Evolutionary conservation across 2,113 vertebrate genomes (phyloP).

Genomic region (Cygnus buccinator): DNA sequence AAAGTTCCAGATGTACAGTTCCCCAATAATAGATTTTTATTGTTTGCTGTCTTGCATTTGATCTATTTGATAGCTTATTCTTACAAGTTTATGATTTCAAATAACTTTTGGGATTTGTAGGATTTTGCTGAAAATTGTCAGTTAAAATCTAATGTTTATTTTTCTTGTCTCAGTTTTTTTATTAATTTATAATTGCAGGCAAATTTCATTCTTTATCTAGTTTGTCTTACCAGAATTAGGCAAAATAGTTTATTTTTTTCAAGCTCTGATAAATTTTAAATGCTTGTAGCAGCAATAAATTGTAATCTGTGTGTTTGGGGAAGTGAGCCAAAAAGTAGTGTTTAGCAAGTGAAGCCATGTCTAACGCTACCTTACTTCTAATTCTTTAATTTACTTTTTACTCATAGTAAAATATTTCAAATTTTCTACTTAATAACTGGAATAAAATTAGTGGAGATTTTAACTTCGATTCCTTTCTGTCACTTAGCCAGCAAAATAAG

Average conservation of each 20-base stretch:
- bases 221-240: not conserved
- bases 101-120: not conserved
- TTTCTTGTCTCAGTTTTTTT: not conserved
- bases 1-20: not conserved
- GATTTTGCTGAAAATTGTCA: not conserved
- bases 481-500: not conserved
- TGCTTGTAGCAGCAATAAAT: not conserved
- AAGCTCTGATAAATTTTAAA: conserved; percentile 22
- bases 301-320: not conserved
- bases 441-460: not conserved
- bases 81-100: not conserved
- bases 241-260: not conserved
- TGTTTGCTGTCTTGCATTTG: not conserved
- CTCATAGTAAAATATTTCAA: not conserved
- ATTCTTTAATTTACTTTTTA: not conserved
- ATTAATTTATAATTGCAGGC: not conserved
- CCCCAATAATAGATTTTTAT: not conserved
- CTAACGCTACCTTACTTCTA: not conserved
- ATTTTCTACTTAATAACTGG: not conserved
- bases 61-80: not conserved
- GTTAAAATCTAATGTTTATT: not conserved
- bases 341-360: not conserved
- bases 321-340: not conserved
- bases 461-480: not conserved
- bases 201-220: not conserved